Conservation (phyloP, 1,140 invertebrate genomes). For the Agrilus planipennis region DNA sequence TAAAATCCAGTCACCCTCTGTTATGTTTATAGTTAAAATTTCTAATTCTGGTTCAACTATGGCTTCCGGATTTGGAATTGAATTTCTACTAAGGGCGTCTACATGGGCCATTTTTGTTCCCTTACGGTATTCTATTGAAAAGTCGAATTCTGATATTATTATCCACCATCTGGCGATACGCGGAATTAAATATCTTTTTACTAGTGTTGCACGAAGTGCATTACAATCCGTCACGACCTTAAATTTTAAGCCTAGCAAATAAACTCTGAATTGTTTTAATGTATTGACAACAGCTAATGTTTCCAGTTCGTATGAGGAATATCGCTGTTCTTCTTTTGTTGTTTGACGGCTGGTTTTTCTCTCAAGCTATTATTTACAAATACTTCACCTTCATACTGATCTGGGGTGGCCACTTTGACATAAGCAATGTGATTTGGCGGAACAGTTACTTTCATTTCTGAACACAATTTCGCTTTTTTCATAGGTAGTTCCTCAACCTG, state of each 20-base stretch:
- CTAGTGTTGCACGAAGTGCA: conserved; percentile 13
- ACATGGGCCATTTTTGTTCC: conserved; percentile 11
- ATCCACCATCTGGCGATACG: conserved; percentile 30
- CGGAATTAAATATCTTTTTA: conserved; percentile 26
- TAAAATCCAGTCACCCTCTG: too few species aligned
- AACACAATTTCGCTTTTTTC: too few species aligned
- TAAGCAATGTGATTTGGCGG: too few species aligned
- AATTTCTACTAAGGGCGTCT: conserved; percentile 16
- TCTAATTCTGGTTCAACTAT: too few species aligned
- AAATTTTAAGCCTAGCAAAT: too few species aligned
- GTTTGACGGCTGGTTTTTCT: conserved; percentile 28
- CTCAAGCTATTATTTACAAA: too few species aligned
- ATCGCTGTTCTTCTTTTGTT: conserved; percentile 30
- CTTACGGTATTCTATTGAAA: conserved; percentile 25
- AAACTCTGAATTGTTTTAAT: conserved; percentile 35
- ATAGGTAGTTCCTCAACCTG: too few species aligned
- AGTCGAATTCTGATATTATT: conserved; percentile 26
- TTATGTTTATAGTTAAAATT: too few species aligned
- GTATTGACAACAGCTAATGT: conserved; percentile 35
- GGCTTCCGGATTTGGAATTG: too few species aligned
- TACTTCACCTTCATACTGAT: too few species aligned
- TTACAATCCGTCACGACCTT: conserved; percentile 34
- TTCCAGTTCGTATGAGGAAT: conserved; percentile 34
- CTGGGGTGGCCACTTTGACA: too few species aligned
- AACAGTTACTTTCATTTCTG: too few species aligned